Evolutionary conservation across 2,888 invertebrate genomes (phyloP).

Genomic region (Falcaria lacertinaria): DNA sequence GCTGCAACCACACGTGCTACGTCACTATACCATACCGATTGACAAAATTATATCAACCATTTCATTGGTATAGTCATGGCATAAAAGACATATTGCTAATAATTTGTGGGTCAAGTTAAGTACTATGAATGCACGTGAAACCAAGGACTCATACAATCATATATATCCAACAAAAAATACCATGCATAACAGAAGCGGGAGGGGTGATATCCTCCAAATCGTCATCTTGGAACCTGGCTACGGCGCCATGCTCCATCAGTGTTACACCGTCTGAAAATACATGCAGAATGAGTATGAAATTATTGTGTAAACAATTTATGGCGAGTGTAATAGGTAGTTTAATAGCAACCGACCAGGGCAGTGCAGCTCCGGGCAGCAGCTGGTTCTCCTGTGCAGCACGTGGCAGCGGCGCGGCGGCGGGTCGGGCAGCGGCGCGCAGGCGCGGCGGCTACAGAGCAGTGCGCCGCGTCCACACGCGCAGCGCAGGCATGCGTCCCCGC

Average conservation of each 20-base stretch:
- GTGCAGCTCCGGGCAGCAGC: slow-evolving; percentile 88
- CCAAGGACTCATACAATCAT: no score
- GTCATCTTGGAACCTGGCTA: slow-evolving; percentile 37
- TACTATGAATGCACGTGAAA: no score
- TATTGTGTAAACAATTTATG: no score
- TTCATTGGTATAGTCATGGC: background rate
- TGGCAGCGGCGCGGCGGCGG: slow-evolving; percentile 88
- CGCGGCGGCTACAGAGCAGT: slow-evolving; percentile 86
- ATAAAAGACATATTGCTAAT: no score
- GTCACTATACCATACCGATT: slow-evolving; percentile 18
- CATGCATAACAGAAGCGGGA: slow-evolving; percentile 36
- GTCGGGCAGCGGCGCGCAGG: slow-evolving; percentile 87
- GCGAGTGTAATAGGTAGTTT: no score
- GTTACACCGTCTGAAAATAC: slow-evolving; percentile 44
- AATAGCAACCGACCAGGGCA: slow-evolving; percentile 83
- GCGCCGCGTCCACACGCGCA: slow-evolving; percentile 87
- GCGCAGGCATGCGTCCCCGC: slow-evolving; percentile 87
- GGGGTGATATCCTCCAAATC: slow-evolving; percentile 24
- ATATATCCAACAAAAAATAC: no score
- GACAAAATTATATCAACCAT: background rate
- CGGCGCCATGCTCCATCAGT: slow-evolving; percentile 42
- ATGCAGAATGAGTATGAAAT: no score
- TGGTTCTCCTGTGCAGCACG: slow-evolving; percentile 82
- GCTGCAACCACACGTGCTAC: slow-evolving; percentile 71
- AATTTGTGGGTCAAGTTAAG: no score